Conservation (phyloP, 2,888 invertebrate genomes). For the Phlogophora meticulosa region DNA sequence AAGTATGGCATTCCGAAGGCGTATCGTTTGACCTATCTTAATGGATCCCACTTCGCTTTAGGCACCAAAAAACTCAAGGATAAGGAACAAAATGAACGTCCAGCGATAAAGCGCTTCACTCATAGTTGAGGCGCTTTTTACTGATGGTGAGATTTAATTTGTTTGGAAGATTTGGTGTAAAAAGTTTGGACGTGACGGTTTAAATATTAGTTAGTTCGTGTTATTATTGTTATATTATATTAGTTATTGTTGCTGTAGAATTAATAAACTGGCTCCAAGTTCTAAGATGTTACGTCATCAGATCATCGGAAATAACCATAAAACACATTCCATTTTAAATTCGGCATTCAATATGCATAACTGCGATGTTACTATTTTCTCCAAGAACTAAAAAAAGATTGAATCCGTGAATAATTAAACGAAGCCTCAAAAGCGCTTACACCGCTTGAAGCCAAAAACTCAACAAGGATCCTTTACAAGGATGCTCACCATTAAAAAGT, state of each 20-base stretch:
- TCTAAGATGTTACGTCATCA: background rate
- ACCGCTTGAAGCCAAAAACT: slow-evolving; percentile 34
- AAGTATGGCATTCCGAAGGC: slow-evolving; percentile 70
- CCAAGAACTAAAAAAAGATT: background rate
- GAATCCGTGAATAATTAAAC: background rate
- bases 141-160: slow-evolving; percentile 46
- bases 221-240: no score
- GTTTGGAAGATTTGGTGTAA: slow-evolving; percentile 45
- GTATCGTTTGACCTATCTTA: slow-evolving; percentile 84
- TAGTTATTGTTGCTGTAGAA: slow-evolving; percentile 17
- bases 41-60: slow-evolving; percentile 80
- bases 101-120: slow-evolving; percentile 69
- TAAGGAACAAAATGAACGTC: slow-evolving; percentile 65
- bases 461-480: slow-evolving; percentile 50
- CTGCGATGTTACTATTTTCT: background rate
- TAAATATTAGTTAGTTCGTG: slow-evolving; percentile 30
- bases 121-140: slow-evolving; percentile 41
- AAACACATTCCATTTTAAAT: background rate
- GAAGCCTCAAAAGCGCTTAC: slow-evolving; percentile 38
- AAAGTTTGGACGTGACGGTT: slow-evolving; percentile 51
- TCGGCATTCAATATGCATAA: background rate
- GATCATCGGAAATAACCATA: background rate
- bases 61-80: slow-evolving; percentile 76
- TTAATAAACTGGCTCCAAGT: background rate
- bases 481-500: slow-evolving; percentile 75